Evolutionary conservation across 2,797 vertebrate species (phyloP).

Genomic region (Australoheros facetus): DNA sequence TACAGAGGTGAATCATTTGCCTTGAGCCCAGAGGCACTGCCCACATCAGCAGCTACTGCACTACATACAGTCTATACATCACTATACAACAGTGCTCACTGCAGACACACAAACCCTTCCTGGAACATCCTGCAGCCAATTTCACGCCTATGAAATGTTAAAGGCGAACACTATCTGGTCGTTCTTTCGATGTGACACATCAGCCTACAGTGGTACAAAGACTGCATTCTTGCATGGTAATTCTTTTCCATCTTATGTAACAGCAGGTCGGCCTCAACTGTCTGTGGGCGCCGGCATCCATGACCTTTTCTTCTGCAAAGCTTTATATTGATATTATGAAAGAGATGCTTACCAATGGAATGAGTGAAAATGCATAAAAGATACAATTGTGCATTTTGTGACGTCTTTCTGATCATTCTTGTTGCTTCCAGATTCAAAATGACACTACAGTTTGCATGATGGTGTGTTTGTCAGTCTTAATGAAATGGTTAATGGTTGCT

Average conservation of each 20-base stretch:
- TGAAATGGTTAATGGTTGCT: background rate
- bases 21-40: constrained; percentile 1
- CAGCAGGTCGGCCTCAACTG: constrained; percentile 53
- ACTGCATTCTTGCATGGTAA: constrained; percentile 59
- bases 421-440: background rate
- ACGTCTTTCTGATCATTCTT: background rate
- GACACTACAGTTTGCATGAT: background rate
- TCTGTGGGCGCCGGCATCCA: constrained; percentile 53
- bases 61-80: constrained; percentile 8
- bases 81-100: constrained; percentile 5
- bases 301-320: constrained; percentile 59
- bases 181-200: constrained; percentile 42
- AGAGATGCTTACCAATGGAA: constrained; percentile 48
- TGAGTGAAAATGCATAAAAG: constrained; percentile 32
- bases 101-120: constrained; percentile 30
- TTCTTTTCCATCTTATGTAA: constrained; percentile 54
- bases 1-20: constrained; percentile 16
- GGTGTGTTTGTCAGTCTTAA: background rate
- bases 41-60: background rate
- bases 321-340: constrained; percentile 58
- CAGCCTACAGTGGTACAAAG: constrained; percentile 60
- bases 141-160: constrained; percentile 44
- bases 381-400: constrained; percentile 47
- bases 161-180: constrained; percentile 21
- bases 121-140: constrained; percentile 38